Conservation (phyloP, 1,140 invertebrate species). For the Lepidostoma basale region DNA sequence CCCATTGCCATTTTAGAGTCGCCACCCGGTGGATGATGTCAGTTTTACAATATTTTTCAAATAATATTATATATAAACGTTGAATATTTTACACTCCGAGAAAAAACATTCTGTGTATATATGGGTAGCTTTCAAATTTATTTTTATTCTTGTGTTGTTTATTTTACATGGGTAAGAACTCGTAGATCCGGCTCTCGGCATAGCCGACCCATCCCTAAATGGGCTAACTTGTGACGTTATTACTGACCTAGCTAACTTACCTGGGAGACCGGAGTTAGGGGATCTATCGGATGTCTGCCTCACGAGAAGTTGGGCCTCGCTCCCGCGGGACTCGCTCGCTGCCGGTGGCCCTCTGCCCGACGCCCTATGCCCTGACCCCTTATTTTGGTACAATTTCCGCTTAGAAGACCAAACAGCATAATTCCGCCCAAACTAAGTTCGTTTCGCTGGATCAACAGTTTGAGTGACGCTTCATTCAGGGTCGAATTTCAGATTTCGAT, state of each 20-base stretch:
- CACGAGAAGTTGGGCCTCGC: too few species aligned
- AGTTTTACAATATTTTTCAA: too few species aligned
- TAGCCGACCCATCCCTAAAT: too few species aligned
- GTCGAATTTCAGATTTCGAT: background rate
- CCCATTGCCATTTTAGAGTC: too few species aligned
- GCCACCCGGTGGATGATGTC: too few species aligned
- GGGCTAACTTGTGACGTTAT: background rate
- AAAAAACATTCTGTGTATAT: too few species aligned
- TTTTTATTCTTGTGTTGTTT: too few species aligned
- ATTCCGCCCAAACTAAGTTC: background rate
- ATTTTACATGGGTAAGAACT: too few species aligned
- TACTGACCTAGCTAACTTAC: constrained; percentile 7
- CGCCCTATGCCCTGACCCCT: background rate
- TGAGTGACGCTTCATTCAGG: background rate
- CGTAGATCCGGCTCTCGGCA: too few species aligned
- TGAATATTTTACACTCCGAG: too few species aligned
- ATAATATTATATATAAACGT: too few species aligned
- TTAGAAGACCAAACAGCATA: background rate
- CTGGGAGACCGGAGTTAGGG: background rate
- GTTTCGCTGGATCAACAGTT: background rate
- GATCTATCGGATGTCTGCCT: constrained; percentile 11
- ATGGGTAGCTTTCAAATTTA: too few species aligned
- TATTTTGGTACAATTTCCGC: background rate
- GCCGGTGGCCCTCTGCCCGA: background rate
- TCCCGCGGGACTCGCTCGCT: background rate